These are phyloP conservation scores for Drosophila testacea DNA, from an alignment of 2,888 invertebrate species.

Conservation along the genomic window DNA sequence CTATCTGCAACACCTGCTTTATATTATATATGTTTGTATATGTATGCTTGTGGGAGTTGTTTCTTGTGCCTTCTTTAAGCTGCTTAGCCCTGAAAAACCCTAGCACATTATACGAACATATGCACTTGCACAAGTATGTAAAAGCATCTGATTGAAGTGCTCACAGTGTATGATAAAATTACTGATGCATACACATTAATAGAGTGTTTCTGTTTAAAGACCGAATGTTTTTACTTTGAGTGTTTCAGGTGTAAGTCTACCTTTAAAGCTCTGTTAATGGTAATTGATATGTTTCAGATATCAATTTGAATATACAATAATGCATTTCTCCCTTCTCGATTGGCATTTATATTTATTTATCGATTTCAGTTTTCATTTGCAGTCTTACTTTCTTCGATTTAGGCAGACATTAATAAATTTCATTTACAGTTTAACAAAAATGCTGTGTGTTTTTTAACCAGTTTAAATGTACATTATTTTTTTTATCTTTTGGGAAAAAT, in stretches of 20 bases:
- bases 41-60: neutral
- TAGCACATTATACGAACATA: neutral
- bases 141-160: neutral
- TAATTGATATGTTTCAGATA: neutral
- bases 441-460: too few relatives aligned
- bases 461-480: neutral
- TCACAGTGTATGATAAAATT: slow-evolving; percentile 2
- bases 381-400: too few relatives aligned
- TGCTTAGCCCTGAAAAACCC: slow-evolving; percentile 5
- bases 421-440: too few relatives aligned
- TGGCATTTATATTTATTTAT: neutral
- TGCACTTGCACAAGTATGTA: neutral
- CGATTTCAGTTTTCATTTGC: neutral
- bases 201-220: neutral
- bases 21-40: neutral
- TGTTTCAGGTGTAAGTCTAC: neutral
- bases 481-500: neutral
- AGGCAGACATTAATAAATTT: too few relatives aligned
- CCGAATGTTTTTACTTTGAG: neutral
- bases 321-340: neutral
- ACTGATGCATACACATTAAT: neutral
- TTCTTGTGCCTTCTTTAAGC: neutral
- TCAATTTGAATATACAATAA: neutral
- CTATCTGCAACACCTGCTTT: neutral
- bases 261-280: neutral